phyloP scores from a whole-genome alignment of 1,140 invertebrate genomes.

The Whitmania pigra region DNA sequence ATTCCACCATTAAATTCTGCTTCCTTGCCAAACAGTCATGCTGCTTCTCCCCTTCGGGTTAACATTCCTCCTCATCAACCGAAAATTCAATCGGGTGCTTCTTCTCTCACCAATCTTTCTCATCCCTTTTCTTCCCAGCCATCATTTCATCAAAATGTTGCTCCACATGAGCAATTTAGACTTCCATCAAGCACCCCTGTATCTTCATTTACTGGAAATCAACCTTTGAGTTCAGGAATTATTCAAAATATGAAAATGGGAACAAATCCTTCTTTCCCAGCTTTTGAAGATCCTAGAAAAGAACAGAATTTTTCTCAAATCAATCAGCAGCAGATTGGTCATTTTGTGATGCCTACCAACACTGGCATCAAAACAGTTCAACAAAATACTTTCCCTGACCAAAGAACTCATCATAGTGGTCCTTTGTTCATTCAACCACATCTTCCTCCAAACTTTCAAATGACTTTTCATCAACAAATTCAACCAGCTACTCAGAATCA shows the following conservation, averaged over 20 bases:
- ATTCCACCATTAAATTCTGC: slow-evolving; percentile 11
- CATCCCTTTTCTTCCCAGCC: too few relatives aligned
- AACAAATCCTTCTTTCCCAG: too few relatives aligned
- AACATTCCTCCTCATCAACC: background rate
- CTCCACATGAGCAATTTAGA: background rate
- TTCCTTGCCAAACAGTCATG: slow-evolving; percentile 27
- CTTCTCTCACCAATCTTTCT: background rate
- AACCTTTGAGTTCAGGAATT: too few relatives aligned
- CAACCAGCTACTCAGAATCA: background rate
- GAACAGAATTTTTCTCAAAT: too few relatives aligned
- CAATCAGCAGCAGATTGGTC: too few relatives aligned
- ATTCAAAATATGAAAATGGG: too few relatives aligned
- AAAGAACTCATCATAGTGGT: background rate
- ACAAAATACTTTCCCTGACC: background rate
- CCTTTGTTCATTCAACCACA: background rate
- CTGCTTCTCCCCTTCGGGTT: slow-evolving; percentile 29
- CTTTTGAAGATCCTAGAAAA: too few relatives aligned
- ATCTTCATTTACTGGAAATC: too few relatives aligned
- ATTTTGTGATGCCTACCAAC: too few relatives aligned
- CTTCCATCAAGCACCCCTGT: too few relatives aligned
- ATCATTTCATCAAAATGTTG: too few relatives aligned
- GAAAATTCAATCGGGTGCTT: slow-evolving; percentile 2
- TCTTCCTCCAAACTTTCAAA: background rate
- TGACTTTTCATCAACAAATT: background rate
- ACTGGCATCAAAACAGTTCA: too few relatives aligned